Evolutionary conservation across 2,888 invertebrate genomes (phyloP).

Genomic region (Nephrotoma guestfalica): DNA sequence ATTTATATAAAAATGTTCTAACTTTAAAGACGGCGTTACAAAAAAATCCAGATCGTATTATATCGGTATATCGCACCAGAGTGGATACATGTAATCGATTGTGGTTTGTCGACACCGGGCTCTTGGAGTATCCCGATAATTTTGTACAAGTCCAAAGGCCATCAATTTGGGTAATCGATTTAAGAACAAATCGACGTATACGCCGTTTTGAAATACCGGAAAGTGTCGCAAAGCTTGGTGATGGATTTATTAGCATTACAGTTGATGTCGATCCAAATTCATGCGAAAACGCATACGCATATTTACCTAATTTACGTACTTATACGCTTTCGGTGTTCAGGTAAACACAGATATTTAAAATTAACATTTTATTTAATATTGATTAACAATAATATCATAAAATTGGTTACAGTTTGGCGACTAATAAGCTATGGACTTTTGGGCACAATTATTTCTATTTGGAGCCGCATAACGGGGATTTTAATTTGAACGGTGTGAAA

Average conservation of each 20-base stretch:
- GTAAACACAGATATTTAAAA: slow-evolving; percentile 13
- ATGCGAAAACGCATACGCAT: slow-evolving; percentile 53
- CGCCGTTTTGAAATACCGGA: slow-evolving; percentile 36
- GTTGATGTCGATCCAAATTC: slow-evolving; percentile 42
- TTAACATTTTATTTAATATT: not conserved
- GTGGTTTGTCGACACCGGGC: slow-evolving; percentile 68
- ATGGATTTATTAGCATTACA: slow-evolving; percentile 46
- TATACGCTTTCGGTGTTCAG: slow-evolving; percentile 30
- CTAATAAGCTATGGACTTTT: slow-evolving; percentile 54
- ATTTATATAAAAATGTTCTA: not conserved
- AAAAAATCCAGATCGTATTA: slow-evolving; percentile 26
- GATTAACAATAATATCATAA: not conserved
- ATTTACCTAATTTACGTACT: slow-evolving; percentile 39
- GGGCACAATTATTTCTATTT: slow-evolving; percentile 59
- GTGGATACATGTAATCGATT: slow-evolving; percentile 57
- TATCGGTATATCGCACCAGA: slow-evolving; percentile 56
- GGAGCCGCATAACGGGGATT: slow-evolving; percentile 55
- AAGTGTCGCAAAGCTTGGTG: slow-evolving; percentile 20
- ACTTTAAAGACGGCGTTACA: slow-evolving; percentile 8
- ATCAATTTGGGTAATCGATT: slow-evolving; percentile 49
- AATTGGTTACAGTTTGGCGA: slow-evolving; percentile 39
- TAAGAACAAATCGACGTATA: slow-evolving; percentile 45
- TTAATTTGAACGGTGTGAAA: slow-evolving; percentile 46
- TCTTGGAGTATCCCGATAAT: slow-evolving; percentile 50
- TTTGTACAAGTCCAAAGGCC: slow-evolving; percentile 36